Evolutionary conservation across 1,140 invertebrate species (phyloP).

Genomic region (Pristionchus pacificus): DNA sequence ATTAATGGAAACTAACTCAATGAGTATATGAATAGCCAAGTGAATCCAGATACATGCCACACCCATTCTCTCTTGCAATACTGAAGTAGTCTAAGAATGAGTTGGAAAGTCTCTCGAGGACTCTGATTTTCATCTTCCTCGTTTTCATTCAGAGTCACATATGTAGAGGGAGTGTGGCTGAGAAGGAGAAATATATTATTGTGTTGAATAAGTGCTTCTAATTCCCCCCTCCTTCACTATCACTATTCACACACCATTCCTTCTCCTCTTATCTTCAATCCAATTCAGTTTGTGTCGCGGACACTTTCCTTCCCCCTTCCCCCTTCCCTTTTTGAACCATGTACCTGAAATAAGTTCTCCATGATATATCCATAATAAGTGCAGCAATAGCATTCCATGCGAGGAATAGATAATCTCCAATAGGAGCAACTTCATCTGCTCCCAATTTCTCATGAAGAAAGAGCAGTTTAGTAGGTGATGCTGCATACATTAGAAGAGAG

Average conservation of each 20-base stretch:
- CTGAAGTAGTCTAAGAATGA: constrained; percentile 39
- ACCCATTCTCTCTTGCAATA: constrained; percentile 41
- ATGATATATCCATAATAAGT: constrained; percentile 44
- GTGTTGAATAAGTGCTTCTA: no score
- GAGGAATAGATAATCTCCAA: constrained; percentile 53
- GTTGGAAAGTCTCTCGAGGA: constrained; percentile 34
- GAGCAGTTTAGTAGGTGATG: constrained; percentile 53
- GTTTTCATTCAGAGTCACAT: constrained; percentile 12
- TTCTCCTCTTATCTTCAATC: no score
- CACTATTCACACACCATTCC: no score
- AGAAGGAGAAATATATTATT: not conserved
- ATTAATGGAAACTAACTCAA: constrained; percentile 17
- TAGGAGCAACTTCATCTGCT: constrained; percentile 22
- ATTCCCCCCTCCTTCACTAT: no score
- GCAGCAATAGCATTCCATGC: constrained; percentile 52
- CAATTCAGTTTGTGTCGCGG: no score
- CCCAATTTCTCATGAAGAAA: constrained; percentile 51
- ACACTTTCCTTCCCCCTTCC: constrained; percentile 3
- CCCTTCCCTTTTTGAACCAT: constrained; percentile 21
- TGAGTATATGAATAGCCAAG: constrained; percentile 40
- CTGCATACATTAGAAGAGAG: constrained; percentile 40
- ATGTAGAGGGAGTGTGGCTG: constrained; percentile 6
- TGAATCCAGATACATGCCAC: constrained; percentile 41
- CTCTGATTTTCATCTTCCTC: constrained; percentile 24
- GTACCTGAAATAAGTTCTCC: constrained; percentile 26